Conservation (phyloP, 2,113 vertebrate genomes). For the Elanoides forficatus region DNA sequence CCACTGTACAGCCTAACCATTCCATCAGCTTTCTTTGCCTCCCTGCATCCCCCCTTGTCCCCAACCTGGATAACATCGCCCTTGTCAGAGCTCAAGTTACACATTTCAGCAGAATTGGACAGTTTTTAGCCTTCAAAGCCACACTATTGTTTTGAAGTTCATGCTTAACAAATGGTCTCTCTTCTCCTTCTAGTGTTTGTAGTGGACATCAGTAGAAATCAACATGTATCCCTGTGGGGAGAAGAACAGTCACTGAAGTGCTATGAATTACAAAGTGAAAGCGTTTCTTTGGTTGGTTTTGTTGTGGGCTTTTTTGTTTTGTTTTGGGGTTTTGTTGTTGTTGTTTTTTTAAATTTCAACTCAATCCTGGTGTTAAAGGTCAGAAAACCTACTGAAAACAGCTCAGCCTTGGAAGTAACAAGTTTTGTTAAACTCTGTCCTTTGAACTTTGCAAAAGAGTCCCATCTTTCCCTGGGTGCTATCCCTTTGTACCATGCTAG, state of each 20-base stretch:
- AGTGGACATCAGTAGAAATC: conserved; percentile 64
- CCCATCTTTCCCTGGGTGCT: neutral
- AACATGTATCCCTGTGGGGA: conserved; percentile 60
- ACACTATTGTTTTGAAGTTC: neutral
- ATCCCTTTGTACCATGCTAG: neutral
- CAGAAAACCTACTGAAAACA: neutral
- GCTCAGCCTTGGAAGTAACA: neutral
- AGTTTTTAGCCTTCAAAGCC: neutral
- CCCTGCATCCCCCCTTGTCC: no score
- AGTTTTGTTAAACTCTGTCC: neutral
- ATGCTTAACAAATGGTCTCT: neutral
- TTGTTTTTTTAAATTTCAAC: neutral
- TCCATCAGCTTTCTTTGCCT: neutral
- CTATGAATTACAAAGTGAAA: neutral
- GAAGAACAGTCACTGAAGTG: neutral
- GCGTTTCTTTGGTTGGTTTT: neutral
- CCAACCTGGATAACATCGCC: fast-evolving
- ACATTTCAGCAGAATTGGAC: neutral
- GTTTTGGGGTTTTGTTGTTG: neutral
- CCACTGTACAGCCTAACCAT: neutral
- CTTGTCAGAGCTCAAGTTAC: neutral
- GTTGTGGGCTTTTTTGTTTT: neutral
- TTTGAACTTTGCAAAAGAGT: neutral
- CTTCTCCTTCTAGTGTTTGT: conserved; percentile 38
- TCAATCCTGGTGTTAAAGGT: neutral